These are phyloP conservation scores for Origma solitaria DNA, from an alignment of 2,113 vertebrate species.

Conservation along the genomic window DNA sequence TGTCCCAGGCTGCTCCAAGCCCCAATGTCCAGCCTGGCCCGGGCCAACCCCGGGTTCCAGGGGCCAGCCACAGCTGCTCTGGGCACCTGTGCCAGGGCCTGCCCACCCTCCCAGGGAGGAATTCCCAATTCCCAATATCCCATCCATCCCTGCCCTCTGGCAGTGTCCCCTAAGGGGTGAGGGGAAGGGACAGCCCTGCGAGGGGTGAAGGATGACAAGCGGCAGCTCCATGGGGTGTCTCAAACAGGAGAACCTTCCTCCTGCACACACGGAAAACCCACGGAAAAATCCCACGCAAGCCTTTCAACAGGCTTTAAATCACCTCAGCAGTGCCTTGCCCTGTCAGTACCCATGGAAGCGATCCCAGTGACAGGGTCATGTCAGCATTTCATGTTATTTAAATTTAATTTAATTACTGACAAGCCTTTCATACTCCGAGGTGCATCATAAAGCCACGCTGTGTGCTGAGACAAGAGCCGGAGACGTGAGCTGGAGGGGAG, in stretches of 20 bases:
- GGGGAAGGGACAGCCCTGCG: background rate
- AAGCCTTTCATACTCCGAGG: background rate
- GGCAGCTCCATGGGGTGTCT: background rate
- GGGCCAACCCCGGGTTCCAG: background rate
- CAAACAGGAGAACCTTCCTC: no score
- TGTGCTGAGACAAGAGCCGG: background rate
- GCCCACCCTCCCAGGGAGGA: background rate
- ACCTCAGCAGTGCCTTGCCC: fast-evolving
- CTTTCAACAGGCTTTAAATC: background rate
- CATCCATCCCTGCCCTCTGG: background rate
- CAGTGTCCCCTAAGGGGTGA: background rate
- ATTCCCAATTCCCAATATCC: background rate
- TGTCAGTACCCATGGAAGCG: fast-evolving
- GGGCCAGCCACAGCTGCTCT: background rate
- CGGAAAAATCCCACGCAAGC: background rate
- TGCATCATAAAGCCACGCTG: fast-evolving
- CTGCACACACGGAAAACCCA: no score
- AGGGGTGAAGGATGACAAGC: background rate
- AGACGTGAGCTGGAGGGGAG: no score
- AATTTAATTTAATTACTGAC: background rate
- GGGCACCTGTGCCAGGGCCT: no score
- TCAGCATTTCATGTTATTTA: background rate
- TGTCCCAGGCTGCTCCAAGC: background rate
- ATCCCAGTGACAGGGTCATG: fast-evolving
- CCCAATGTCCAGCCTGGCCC: background rate